Base-by-base conservation (phyloP, 2,113 vertebrate species). In the Columba livia region DNA sequence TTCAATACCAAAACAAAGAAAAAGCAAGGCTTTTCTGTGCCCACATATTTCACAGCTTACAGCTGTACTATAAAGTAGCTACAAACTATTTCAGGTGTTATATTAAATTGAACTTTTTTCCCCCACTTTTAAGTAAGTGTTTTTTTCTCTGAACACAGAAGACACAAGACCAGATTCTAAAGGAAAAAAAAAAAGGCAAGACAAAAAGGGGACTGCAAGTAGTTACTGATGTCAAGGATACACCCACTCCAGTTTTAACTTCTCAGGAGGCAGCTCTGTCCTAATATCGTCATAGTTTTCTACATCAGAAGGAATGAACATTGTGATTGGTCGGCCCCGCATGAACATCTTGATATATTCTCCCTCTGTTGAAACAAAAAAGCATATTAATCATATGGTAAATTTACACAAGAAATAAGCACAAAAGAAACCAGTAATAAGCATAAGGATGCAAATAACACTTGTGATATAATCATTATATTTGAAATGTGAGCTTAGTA, bases 341-440 rank as follows among this genome's bases (percentile, higher is more conserved):
- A 99, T 99, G 97, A 99, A 99, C 99, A 99, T 99, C 98, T 99
- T 99, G 91, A 99, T 98, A 95, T 98, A 98, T 67, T 99, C 99
- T 87, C 99, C 99, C 97, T 99, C 99, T 99, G 98, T 97, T 95
- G 90, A 97, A 98, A 98, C 71, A 98, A 90, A 98, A 97, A 81
- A 91, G 32, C 0, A 6, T 60, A 91, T 90, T 88, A 96, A 95
- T 90, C 94, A 75, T 15, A 5, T 66, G 73, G 61, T 93, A 93
- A 96, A 87, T 70, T 90, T 64, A 86, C 48, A 86, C 32, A 89
- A 78, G 36, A 89, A 90, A 42, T 32, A 38, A 79, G 69, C 64
- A 79, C n/a, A 71, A 67, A 84, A 83, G 24, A 85, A 89, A 88
- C 15, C 26, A 44, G 86, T n/a, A 83, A 83, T 47, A 85, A 94